Evolutionary conservation across 1,140 invertebrate genomes (phyloP).

Genomic region (Ceratoteleas bidentatus): DNA sequence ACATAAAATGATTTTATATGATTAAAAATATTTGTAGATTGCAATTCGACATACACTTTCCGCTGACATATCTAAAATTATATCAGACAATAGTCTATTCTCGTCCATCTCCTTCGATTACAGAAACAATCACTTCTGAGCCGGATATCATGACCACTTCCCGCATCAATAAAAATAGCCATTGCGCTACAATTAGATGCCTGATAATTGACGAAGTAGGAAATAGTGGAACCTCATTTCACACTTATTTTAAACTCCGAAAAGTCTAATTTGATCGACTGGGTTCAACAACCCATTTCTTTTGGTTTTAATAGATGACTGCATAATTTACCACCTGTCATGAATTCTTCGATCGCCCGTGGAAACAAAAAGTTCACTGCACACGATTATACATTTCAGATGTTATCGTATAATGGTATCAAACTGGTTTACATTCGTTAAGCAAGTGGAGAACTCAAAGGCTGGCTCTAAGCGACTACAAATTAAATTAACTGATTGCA

Average conservation of each 20-base stretch:
- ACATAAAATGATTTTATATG: too few relatives aligned
- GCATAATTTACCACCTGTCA: neutral
- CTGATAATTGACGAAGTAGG: neutral
- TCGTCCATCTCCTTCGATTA: too few relatives aligned
- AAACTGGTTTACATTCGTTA: slow-evolving; percentile 51
- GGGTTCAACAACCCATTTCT: too few relatives aligned
- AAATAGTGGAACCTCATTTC: slow-evolving; percentile 3
- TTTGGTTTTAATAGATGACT: too few relatives aligned
- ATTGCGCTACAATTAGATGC: neutral
- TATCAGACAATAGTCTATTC: too few relatives aligned
- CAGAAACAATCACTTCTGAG: too few relatives aligned
- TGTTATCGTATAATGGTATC: slow-evolving; percentile 28
- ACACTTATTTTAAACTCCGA: neutral
- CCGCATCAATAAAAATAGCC: neutral
- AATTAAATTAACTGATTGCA: slow-evolving; percentile 55
- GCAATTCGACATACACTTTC: too few relatives aligned
- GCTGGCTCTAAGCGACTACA: slow-evolving; percentile 40
- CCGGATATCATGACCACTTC: too few relatives aligned
- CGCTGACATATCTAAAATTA: too few relatives aligned
- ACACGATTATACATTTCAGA: slow-evolving; percentile 30
- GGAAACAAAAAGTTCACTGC: slow-evolving; percentile 4
- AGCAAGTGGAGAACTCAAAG: slow-evolving; percentile 47
- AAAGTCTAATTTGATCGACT: slow-evolving; percentile 9
- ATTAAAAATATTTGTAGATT: too few relatives aligned
- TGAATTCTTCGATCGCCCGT: neutral